Evolutionary conservation across 2,888 invertebrate species (phyloP).

Genomic region (Lithophane leautieri): DNA sequence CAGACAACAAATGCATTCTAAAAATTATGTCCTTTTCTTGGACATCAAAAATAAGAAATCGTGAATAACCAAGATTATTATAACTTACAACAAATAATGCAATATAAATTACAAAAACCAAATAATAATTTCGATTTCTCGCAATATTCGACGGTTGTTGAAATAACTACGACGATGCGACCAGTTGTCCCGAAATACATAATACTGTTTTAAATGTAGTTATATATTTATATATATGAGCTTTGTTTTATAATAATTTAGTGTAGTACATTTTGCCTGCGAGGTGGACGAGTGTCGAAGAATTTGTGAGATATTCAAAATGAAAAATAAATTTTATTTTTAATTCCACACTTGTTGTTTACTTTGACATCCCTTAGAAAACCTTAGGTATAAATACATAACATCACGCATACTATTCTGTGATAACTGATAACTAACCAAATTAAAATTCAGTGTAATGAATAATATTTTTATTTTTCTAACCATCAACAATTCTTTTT

Average conservation of each 20-base stretch:
- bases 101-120: slow-evolving; percentile 19
- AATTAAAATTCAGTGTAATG: background rate
- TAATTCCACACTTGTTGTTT: slow-evolving; percentile 83
- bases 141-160: slow-evolving; percentile 20
- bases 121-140: slow-evolving; percentile 29
- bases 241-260: slow-evolving; percentile 86
- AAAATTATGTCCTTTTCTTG: background rate
- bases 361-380: slow-evolving; percentile 50
- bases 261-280: slow-evolving; percentile 79
- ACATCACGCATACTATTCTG: background rate
- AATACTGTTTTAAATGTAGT: slow-evolving; percentile 84
- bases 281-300: slow-evolving; percentile 78
- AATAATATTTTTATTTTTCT: slow-evolving; percentile 34
- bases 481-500: slow-evolving; percentile 39
- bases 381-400: background rate
- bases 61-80: slow-evolving; percentile 1
- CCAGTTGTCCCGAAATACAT: slow-evolving; percentile 70
- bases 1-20: slow-evolving; percentile 6
- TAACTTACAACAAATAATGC: slow-evolving; percentile 9
- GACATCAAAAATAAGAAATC: slow-evolving; percentile 26
- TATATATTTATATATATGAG: slow-evolving; percentile 87
- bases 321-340: slow-evolving; percentile 90
- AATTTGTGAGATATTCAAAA: slow-evolving; percentile 88
- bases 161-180: slow-evolving; percentile 64
- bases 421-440: background rate